phyloP scores from a whole-genome alignment of 2,888 invertebrate genomes.

The Helobdella robusta region DNA sequence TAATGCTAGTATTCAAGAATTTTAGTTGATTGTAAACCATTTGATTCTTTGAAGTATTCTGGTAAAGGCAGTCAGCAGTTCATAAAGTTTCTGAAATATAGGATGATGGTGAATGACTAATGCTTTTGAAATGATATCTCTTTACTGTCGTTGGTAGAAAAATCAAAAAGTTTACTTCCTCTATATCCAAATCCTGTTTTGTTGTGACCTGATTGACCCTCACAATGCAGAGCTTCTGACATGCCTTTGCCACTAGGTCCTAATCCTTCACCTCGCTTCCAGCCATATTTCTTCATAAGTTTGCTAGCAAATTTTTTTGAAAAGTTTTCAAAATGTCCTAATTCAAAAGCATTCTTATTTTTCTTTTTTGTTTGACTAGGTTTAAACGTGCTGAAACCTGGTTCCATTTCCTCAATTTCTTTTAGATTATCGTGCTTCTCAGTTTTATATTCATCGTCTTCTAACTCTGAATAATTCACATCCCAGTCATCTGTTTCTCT shows the following conservation, averaged over 20 bases:
- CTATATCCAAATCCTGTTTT: slow-evolving; percentile 34
- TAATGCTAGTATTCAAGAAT: too few relatives aligned
- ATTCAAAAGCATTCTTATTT: slow-evolving; percentile 27
- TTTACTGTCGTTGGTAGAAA: too few relatives aligned
- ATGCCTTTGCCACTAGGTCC: slow-evolving; percentile 49
- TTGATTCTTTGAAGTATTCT: too few relatives aligned
- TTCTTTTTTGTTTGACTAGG: background rate
- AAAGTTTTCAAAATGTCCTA: slow-evolving; percentile 49
- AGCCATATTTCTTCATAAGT: slow-evolving; percentile 52
- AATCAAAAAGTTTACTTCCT: slow-evolving; percentile 14
- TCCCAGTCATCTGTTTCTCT: slow-evolving; percentile 56
- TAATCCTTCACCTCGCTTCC: slow-evolving; percentile 53
- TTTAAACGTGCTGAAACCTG: too few relatives aligned
- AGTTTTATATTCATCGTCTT: slow-evolving; percentile 39
- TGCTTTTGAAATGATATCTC: too few relatives aligned
- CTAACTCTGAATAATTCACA: slow-evolving; percentile 54
- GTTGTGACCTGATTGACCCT: slow-evolving; percentile 40
- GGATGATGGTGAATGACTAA: too few relatives aligned
- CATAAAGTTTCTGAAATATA: too few relatives aligned
- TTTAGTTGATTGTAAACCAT: too few relatives aligned
- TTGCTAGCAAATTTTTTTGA: slow-evolving; percentile 50
- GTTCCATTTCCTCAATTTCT: too few relatives aligned
- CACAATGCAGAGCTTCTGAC: slow-evolving; percentile 42
- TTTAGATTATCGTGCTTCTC: background rate
- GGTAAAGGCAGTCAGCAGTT: too few relatives aligned